Conservation (phyloP, 1,140 invertebrate species). For the Drosophila trapezifrons region DNA sequence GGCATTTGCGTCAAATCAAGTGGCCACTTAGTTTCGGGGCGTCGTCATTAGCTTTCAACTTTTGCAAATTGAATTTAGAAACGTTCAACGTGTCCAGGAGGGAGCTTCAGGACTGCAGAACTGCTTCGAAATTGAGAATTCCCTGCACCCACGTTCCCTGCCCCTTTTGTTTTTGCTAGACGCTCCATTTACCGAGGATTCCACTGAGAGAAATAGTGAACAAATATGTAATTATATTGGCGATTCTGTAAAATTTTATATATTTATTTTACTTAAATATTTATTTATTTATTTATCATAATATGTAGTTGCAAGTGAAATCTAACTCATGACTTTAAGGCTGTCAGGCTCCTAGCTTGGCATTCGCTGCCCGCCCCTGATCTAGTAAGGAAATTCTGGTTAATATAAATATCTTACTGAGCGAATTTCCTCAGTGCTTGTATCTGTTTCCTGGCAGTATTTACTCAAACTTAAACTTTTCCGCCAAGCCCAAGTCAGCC, state of each 20-base stretch:
- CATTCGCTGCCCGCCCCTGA: no score
- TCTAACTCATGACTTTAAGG: no score
- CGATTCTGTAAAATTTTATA: no score
- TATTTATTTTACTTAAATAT: no score
- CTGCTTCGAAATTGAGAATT: constrained; percentile 4
- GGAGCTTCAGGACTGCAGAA: neutral
- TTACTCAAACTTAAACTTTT: constrained; percentile 62
- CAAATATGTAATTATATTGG: no score
- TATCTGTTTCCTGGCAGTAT: constrained; percentile 34
- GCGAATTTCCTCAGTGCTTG: constrained; percentile 3
- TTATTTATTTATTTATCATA: no score
- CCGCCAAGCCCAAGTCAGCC: constrained; percentile 16
- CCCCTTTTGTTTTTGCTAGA: neutral
- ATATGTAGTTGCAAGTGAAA: no score
- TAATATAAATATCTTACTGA: neutral
- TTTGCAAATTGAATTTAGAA: constrained; percentile 72
- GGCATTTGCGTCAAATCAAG: constrained; percentile 53
- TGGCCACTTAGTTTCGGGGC: constrained; percentile 64
- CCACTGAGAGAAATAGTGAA: neutral
- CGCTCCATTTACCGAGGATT: neutral
- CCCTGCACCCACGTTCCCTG: neutral
- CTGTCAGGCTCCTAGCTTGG: neutral
- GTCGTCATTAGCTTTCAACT: constrained; percentile 72
- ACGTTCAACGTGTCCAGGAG: constrained; percentile 52
- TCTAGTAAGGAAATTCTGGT: no score